Evolutionary conservation across 2,797 vertebrate species (phyloP).

Genomic region (Simalia tracyae): DNA sequence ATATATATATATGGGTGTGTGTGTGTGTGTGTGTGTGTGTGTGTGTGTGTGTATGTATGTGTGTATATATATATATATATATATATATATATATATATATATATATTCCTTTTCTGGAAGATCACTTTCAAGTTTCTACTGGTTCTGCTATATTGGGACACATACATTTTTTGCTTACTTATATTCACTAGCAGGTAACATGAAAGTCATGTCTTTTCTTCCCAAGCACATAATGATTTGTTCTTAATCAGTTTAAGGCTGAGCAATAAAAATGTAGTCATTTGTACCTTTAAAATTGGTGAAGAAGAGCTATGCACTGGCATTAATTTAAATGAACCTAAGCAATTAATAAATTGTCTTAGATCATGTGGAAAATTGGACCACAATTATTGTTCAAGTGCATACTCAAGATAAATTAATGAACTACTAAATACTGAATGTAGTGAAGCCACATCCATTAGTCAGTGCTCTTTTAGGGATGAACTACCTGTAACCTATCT

Average conservation of each 20-base stretch:
- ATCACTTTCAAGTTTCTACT: conserved; percentile 33
- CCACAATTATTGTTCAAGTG: not conserved
- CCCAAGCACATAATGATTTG: conserved; percentile 9
- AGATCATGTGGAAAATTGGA: not conserved
- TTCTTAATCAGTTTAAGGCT: not conserved
- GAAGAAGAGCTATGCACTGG: not conserved
- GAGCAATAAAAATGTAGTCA: not conserved
- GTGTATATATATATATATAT: not conserved
- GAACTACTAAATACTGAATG: not conserved
- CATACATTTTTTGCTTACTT: conserved; percentile 61
- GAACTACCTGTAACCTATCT: not conserved
- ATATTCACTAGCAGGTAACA: conserved; percentile 31
- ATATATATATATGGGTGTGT: too few species aligned
- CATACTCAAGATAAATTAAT: not conserved
- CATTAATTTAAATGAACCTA: conserved; percentile 24
- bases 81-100: too few species aligned
- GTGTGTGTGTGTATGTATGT: too few species aligned
- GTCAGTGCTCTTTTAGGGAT: not conserved
- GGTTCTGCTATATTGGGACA: conserved; percentile 46
- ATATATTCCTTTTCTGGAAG: conserved; percentile 14
- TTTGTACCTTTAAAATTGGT: conserved; percentile 13
- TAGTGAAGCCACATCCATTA: not conserved
- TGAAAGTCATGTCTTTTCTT: conserved; percentile 31
- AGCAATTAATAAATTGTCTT: conserved; percentile 14
- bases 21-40: too few species aligned